A percentile compares a stretch with the other conserved stretches of the same genome.
These are phyloP conservation scores for Bhutanitis thaidina DNA, from an alignment of 2,888 invertebrate species.

Conservation along the genomic window DNA sequence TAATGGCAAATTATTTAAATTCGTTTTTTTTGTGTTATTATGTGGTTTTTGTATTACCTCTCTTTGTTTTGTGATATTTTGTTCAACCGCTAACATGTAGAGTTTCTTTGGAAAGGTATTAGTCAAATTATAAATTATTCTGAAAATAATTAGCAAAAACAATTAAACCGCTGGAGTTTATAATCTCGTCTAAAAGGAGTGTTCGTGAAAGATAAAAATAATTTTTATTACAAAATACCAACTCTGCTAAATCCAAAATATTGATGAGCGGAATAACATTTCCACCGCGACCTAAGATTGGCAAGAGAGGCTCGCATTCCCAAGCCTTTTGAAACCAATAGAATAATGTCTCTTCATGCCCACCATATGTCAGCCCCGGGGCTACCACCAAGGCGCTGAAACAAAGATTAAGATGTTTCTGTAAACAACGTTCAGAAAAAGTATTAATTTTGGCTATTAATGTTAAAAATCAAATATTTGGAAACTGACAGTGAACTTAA, in stretches of 20 bases:
- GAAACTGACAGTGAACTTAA: too few species aligned
- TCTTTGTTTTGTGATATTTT: slow-evolving; percentile 72
- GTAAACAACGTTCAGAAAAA: too few species aligned
- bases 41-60: slow-evolving; percentile 34
- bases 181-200: not conserved
- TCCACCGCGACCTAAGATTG: slow-evolving; percentile 78
- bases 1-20: not conserved
- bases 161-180: not conserved
- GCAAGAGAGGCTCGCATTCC: slow-evolving; percentile 80
- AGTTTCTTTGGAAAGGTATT: slow-evolving; percentile 76
- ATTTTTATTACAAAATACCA: slow-evolving; percentile 30
- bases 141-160: slow-evolving; percentile 33
- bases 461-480: too few species aligned
- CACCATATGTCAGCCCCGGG: slow-evolving; percentile 82
- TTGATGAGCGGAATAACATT: slow-evolving; percentile 83
- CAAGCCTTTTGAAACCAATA: slow-evolving; percentile 84
- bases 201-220: not conserved
- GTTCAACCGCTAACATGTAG: slow-evolving; percentile 83
- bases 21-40: too few species aligned
- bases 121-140: slow-evolving; percentile 67
- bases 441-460: too few species aligned
- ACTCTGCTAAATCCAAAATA: slow-evolving; percentile 81
- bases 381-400: slow-evolving; percentile 75
- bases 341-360: slow-evolving; percentile 80
- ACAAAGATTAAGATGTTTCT: not conserved